Base-by-base conservation (phyloP, 2,888 invertebrate species). In the Dasypolia templi region DNA sequence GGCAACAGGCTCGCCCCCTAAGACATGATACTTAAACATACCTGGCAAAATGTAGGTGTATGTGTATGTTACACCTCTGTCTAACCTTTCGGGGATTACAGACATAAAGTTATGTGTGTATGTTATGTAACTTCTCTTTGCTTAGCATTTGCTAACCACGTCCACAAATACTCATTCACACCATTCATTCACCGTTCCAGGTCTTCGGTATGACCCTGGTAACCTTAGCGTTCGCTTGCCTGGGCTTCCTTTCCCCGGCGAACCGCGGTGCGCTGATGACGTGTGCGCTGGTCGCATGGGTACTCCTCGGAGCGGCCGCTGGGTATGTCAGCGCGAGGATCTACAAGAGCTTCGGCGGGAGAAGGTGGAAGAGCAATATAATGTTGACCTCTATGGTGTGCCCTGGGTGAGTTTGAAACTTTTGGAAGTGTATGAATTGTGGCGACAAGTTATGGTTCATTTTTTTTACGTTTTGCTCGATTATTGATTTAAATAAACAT, bases 191-290 rank as follows among this genome's bases (percentile, higher is more conserved):
- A 26, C 35, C 12, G 19, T 70, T 77, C 2, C 83, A 96, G 96
- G 96, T 97, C 17, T 98, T 99, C 91, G 98, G 98, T 91, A 99
- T 99, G 99, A 98, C 99, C 0, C 96, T 99, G 67, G 98, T 99
- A 68, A 99, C 99, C 0, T 95, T 99, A 75, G 99, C 98, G 26
- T 99, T 99, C 95, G 99, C 99, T n/a, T 99, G 99, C 93, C 97
- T 99, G 82, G 99, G 99, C 71, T 99, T 99, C 96, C 97, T 99
- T 73, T 99, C 99, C 17, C 99, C 99, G 0, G 99, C 99, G 7
- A 99, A 99, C 95, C 97, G 99, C 89, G 99, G 99, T 14, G 99
- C 99, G 0, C 95, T 99, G 77, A 99, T 99, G 99, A 99, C 99
- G 1, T 99, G 99, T 92, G 98, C 99, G 42, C 97, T 99, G 97